phyloP scores from a whole-genome alignment of 2,888 invertebrate species.

The Xestia c-nigrum region DNA sequence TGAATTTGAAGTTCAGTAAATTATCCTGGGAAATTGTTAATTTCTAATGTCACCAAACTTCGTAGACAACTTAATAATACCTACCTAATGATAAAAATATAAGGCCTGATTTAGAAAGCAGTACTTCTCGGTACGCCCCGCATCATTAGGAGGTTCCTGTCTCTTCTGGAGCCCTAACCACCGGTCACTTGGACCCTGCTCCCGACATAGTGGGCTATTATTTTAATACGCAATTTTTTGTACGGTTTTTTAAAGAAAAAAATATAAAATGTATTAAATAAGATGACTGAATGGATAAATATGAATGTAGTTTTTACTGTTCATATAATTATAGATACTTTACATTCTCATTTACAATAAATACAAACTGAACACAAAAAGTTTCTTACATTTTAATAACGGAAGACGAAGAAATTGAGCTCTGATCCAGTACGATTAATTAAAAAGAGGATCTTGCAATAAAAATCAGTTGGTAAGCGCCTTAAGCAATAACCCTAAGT shows the following conservation, averaged over 20 bases:
- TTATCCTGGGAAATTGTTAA: not conserved
- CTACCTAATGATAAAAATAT: not conserved
- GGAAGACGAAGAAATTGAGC: not conserved
- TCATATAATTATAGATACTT: too few species aligned
- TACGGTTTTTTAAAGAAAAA: too few species aligned
- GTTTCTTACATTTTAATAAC: slow-evolving; percentile 2
- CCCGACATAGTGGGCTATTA: too few species aligned
- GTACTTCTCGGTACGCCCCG: too few species aligned
- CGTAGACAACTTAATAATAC: not conserved
- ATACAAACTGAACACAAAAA: not conserved
- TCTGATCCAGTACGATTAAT: slow-evolving; percentile 33
- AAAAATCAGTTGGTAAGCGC: slow-evolving; percentile 23
- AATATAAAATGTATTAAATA: too few species aligned
- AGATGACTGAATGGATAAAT: too few species aligned
- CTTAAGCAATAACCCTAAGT: slow-evolving; percentile 50
- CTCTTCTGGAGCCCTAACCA: too few species aligned
- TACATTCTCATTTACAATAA: not conserved
- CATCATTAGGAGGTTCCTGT: too few species aligned
- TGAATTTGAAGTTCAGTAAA: slow-evolving; percentile 8
- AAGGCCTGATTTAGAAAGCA: too few species aligned
- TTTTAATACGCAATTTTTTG: too few species aligned
- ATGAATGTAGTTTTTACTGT: too few species aligned
- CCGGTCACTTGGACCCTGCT: too few species aligned
- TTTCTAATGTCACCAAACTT: not conserved
- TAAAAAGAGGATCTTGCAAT: slow-evolving; percentile 39